Conservation (phyloP, 2,113 vertebrate species). For the Sterna hirundo region DNA sequence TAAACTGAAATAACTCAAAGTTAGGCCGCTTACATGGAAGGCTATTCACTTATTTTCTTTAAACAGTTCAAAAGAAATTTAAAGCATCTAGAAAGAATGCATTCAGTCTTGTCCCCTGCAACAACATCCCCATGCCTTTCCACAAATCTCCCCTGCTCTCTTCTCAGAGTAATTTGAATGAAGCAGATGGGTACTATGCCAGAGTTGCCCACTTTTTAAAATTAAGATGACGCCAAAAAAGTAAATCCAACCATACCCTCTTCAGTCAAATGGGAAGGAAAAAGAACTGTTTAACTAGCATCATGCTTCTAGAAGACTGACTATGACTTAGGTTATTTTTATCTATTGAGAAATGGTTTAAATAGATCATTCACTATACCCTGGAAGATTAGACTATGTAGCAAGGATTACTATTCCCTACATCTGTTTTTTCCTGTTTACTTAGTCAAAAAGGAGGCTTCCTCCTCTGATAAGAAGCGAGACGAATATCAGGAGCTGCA, state of each 20-base stretch:
- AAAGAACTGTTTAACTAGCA: background rate
- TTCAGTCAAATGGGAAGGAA: background rate
- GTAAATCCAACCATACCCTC: background rate
- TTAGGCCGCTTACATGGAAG: background rate
- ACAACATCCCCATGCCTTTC: background rate
- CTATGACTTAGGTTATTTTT: background rate
- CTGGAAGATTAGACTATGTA: background rate
- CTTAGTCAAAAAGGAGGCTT: background rate
- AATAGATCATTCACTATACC: background rate
- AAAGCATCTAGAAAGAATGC: background rate
- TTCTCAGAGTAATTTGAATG: background rate
- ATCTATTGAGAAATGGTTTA: background rate
- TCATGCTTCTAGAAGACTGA: background rate
- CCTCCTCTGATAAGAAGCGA: background rate
- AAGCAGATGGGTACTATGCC: background rate
- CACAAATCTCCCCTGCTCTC: background rate
- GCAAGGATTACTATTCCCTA: background rate
- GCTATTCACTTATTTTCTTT: background rate
- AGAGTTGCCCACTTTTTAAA: background rate
- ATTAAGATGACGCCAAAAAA: background rate
- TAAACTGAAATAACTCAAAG: background rate
- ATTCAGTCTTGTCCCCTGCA: background rate
- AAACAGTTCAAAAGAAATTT: background rate
- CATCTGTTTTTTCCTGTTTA: background rate
- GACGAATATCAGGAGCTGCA: background rate